Base-by-base conservation (phyloP, 2,113 vertebrate species). In the Falco punctatus region DNA sequence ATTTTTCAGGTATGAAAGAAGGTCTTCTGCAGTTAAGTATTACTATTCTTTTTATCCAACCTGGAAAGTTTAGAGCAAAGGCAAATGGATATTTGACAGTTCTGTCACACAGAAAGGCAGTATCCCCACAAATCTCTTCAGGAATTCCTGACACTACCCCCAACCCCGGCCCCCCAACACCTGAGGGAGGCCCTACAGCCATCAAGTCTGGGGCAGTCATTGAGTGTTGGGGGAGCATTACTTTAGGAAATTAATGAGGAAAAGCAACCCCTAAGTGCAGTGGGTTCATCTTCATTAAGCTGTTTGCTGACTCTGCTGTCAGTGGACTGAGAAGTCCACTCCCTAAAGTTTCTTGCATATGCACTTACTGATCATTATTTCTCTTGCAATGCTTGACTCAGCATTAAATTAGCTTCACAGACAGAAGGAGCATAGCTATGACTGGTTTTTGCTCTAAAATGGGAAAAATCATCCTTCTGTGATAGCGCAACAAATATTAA, bases 1-100 rank as follows among this genome's bases (percentile, higher is more conserved):
- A 59, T 94, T 92, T 92, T 89, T 96, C 77, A 81, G 57, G 44
- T 84, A 73, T 6, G 52, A 92, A 84, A 88, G 58, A 70, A 91
- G 86, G 70, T 77, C 81, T 77, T 88, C 62, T 93, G 73, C 46
- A 55, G 62, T 90, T 89, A 57, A 67, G 51, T 35, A 33, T 77
- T 57, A 40, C 23, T 88, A 61, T 61, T 49, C 65, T 84, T 95
- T 90, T 88, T 54, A 83, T 79, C 24, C 67, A 85, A 61, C 19
- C 66, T 66, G 92, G 58, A 48, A 89, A 81, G 33, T 70, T 91
- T 40, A 65, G 54, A 67, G 48, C 65, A 72, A 72, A 90, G 48
- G 48, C 62, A 95, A 92, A 92, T 59, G 46, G 65, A 20, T 82
- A 73, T 86, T 51, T 93, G 88, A 40, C 51, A 90, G 66, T 80